Percentiles rank a stretch among this genome's conserved stretches.
Evolutionary conservation across 2,797 vertebrate species (phyloP).

Genomic region (Pseudotriccus pelzelni): DNA sequence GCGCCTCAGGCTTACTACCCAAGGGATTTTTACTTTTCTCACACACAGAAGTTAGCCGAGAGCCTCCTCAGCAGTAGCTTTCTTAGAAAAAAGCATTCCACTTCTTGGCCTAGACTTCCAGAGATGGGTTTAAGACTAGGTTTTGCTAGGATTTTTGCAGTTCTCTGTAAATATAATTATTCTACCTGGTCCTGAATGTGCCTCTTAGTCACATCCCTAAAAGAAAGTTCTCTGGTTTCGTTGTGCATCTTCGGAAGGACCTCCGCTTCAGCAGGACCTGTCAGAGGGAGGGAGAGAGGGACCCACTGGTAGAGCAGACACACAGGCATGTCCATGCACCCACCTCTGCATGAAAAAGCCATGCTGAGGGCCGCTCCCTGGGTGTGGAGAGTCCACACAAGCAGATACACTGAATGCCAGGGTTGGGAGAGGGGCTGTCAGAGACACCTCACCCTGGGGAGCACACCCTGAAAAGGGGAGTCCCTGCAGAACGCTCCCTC

Average conservation of each 20-base stretch:
- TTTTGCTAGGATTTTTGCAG: background rate
- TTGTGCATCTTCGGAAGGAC: background rate
- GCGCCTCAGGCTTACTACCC: background rate
- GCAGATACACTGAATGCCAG: accelerated
- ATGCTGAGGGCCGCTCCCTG: background rate
- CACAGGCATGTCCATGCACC: too few species aligned
- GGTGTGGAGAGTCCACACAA: background rate
- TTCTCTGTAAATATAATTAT: background rate
- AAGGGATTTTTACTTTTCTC: conserved; percentile 11
- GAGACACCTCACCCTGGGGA: background rate
- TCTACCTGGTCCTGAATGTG: background rate
- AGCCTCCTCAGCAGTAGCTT: conserved; percentile 14
- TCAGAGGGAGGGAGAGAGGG: background rate
- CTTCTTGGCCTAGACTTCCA: background rate
- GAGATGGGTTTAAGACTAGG: background rate
- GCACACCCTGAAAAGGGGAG: accelerated
- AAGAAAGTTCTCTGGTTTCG: background rate
- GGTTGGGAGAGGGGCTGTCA: background rate
- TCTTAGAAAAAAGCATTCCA: background rate
- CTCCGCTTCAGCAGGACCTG: background rate
- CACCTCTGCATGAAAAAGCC: background rate
- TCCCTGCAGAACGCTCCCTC: background rate
- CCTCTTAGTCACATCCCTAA: background rate
- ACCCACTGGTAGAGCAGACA: background rate
- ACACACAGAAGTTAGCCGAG: background rate